phyloP scores from a whole-genome alignment of 2,797 vertebrate species.

The Galago senegalensis region DNA sequence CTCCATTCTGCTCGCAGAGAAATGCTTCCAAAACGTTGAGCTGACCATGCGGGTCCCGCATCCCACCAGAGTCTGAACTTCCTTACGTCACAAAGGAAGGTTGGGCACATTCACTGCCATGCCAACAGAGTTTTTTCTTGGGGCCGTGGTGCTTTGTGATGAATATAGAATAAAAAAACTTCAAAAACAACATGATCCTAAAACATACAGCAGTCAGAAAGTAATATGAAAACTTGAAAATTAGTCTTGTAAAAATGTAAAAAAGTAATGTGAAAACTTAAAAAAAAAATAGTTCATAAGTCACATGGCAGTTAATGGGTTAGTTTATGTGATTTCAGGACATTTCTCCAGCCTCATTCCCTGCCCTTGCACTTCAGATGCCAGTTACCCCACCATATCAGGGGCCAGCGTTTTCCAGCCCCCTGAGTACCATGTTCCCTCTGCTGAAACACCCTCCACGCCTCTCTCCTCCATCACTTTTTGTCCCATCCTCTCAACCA shows the following conservation, averaged over 20 bases:
- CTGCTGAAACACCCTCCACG: background rate
- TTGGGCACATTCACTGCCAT: background rate
- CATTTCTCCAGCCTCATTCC: background rate
- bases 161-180: too few relatives aligned
- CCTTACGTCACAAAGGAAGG: background rate
- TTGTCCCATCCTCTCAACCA: background rate
- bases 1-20: background rate
- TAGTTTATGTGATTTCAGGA: background rate
- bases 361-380: background rate
- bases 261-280: too few relatives aligned
- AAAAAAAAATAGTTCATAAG: too few relatives aligned
- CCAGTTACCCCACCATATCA: background rate
- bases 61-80: background rate
- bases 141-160: too few relatives aligned
- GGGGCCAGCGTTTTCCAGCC: background rate
- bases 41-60: background rate
- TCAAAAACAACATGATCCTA: too few relatives aligned
- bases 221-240: too few relatives aligned
- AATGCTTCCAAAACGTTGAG: background rate
- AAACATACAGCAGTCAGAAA: too few relatives aligned
- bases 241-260: too few relatives aligned
- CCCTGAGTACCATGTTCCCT: background rate
- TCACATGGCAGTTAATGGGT: too few relatives aligned
- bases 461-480: background rate
- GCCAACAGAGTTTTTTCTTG: too few relatives aligned